These are phyloP conservation scores for Rambutsinella grinnellia DNA, from an alignment of 2,888 invertebrate genomes.

Conservation along the genomic window DNA sequence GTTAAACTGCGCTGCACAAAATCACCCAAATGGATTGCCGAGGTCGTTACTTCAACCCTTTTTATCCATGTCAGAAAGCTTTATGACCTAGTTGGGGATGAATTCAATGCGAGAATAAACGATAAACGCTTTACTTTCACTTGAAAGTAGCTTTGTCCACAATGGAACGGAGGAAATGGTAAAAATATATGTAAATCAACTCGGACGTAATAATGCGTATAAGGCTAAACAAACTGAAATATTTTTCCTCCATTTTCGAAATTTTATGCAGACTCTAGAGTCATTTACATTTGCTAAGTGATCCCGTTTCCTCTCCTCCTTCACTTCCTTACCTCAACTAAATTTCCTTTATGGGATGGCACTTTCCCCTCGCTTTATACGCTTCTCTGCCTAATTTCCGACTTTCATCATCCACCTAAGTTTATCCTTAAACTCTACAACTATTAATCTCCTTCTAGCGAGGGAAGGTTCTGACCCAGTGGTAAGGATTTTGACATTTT, in stretches of 20 bases:
- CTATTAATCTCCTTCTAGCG: no score
- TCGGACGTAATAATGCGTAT: neutral
- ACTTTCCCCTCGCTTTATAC: no score
- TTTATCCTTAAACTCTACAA: no score
- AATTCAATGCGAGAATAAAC: slow-evolving; percentile 26
- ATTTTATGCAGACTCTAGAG: no score
- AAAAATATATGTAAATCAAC: neutral
- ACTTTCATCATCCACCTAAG: no score
- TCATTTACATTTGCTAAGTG: no score
- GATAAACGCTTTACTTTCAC: slow-evolving; percentile 38
- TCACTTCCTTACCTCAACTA: no score
- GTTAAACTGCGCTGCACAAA: slow-evolving; percentile 36
- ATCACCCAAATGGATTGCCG: slow-evolving; percentile 47
- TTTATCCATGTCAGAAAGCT: slow-evolving; percentile 39
- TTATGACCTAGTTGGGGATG: slow-evolving; percentile 45
- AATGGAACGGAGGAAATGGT: neutral
- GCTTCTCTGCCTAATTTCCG: no score
- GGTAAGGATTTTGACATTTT: no score
- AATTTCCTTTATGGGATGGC: no score
- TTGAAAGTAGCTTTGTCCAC: slow-evolving; percentile 19
- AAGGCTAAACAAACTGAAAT: neutral
- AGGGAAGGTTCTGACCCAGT: no score
- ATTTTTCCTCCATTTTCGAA: neutral
- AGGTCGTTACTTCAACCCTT: slow-evolving; percentile 39
- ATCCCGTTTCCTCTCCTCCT: no score